A percentile compares a stretch with the other conserved stretches of the same genome.
Conservation (phyloP, 2,797 vertebrate species). For the Phoxinus dragarum region DNA sequence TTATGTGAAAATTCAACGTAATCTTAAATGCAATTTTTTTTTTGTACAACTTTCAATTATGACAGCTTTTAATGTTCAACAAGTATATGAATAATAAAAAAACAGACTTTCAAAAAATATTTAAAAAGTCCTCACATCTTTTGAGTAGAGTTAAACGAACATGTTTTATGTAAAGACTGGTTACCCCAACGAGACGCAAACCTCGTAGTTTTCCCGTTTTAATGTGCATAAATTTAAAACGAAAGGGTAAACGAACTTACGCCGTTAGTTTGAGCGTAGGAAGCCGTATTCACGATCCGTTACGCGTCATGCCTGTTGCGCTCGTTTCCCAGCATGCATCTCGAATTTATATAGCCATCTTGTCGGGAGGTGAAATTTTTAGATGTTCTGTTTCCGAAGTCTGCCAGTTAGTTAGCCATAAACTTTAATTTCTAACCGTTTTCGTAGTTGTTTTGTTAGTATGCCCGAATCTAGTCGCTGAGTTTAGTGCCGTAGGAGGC, state of each 20-base stretch:
- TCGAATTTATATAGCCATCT: constrained; percentile 81
- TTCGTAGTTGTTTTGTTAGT: constrained; percentile 1
- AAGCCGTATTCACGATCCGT: constrained; percentile 58
- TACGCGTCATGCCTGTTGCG: constrained; percentile 69
- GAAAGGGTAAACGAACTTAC: neutral
- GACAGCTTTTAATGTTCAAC: no score
- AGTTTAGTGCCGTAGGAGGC: neutral
- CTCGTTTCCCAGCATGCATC: constrained; percentile 71
- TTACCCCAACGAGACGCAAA: neutral
- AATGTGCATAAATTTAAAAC: neutral
- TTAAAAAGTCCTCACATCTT: neutral
- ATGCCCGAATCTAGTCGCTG: neutral
- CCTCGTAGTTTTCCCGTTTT: neutral
- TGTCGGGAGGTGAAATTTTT: constrained; percentile 77
- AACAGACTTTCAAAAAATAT: neutral
- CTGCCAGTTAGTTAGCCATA: constrained; percentile 46
- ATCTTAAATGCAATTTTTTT: no score
- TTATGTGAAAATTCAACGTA: no score
- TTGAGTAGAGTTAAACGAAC: neutral
- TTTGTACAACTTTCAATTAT: no score
- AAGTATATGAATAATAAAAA: no score
- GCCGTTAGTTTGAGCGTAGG: neutral
- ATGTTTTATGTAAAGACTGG: neutral
- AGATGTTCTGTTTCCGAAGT: constrained; percentile 65
- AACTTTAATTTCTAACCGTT: constrained; percentile 7